phyloP scores from a whole-genome alignment of 2,888 invertebrate species.

The Trissolcus japonicus region DNA sequence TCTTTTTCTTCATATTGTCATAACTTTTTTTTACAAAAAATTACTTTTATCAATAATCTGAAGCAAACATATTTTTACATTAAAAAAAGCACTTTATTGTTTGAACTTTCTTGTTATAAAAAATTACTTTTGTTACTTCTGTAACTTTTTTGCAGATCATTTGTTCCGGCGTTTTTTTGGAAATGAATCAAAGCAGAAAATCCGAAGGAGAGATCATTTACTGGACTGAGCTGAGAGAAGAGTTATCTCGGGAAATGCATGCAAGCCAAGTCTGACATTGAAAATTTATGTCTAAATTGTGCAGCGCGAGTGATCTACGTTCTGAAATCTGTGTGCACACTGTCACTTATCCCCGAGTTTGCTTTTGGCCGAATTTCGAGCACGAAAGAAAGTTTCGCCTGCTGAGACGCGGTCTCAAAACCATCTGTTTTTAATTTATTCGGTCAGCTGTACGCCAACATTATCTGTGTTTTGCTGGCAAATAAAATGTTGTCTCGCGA shows the following conservation, averaged over 20 bases:
- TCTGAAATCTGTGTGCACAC: conserved; percentile 10
- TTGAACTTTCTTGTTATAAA: background rate
- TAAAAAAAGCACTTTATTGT: background rate
- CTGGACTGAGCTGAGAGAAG: background rate
- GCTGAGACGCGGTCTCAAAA: background rate
- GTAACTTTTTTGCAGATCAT: background rate
- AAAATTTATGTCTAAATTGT: conserved; percentile 43
- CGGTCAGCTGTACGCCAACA: background rate
- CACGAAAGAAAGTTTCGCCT: conserved; percentile 14
- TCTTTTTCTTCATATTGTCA: too few species aligned
- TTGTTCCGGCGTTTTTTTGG: background rate
- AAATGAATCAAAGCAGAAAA: conserved; percentile 2
- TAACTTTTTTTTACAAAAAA: too few species aligned
- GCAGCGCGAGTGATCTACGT: conserved; percentile 20
- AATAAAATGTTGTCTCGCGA: background rate
- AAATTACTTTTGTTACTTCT: background rate
- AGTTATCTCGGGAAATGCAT: conserved; percentile 24
- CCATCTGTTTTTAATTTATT: conserved; percentile 4
- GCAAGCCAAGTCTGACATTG: conserved; percentile 30
- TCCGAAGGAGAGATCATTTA: conserved; percentile 17
- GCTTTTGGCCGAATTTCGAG: conserved; percentile 6
- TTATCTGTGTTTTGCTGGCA: background rate
- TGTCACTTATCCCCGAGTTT: conserved; percentile 26
- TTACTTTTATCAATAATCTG: conserved; percentile 4
- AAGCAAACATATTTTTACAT: background rate